phyloP scores from a whole-genome alignment of 1,140 invertebrate genomes.

The Anastrepha ludens region DNA sequence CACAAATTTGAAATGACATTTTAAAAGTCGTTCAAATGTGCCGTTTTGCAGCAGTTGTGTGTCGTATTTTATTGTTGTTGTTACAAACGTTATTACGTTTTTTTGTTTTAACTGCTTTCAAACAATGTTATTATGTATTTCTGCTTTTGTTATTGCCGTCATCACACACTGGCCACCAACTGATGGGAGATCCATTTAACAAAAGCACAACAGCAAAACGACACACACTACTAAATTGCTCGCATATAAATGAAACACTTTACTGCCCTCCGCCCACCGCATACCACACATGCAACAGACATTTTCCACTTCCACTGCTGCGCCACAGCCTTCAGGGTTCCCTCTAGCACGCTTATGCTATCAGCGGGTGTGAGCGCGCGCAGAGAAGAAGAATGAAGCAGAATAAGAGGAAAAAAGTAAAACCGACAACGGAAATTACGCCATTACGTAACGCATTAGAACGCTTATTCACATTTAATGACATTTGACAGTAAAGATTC shows the following conservation, averaged over 20 bases:
- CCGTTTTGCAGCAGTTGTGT: background rate
- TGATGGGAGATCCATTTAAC: background rate
- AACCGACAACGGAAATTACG: constrained; percentile 55
- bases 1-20: constrained; percentile 23
- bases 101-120: background rate
- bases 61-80: background rate
- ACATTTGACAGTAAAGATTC: constrained; percentile 56
- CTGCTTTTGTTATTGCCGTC: constrained; percentile 16
- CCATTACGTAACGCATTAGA: constrained; percentile 57
- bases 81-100: background rate
- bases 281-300: background rate
- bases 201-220: background rate
- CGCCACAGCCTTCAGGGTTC: background rate
- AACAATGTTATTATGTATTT: background rate
- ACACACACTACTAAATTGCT: background rate
- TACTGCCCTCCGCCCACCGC: background rate
- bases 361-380: background rate
- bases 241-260: background rate
- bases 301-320: background rate
- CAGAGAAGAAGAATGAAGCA: background rate
- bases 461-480: constrained; percentile 58
- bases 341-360: background rate
- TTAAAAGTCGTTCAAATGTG: constrained; percentile 8
- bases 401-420: background rate
- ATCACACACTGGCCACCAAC: background rate